phyloP scores from a whole-genome alignment of 2,113 vertebrate species.

The Sterrhoptilus dennistouni region DNA sequence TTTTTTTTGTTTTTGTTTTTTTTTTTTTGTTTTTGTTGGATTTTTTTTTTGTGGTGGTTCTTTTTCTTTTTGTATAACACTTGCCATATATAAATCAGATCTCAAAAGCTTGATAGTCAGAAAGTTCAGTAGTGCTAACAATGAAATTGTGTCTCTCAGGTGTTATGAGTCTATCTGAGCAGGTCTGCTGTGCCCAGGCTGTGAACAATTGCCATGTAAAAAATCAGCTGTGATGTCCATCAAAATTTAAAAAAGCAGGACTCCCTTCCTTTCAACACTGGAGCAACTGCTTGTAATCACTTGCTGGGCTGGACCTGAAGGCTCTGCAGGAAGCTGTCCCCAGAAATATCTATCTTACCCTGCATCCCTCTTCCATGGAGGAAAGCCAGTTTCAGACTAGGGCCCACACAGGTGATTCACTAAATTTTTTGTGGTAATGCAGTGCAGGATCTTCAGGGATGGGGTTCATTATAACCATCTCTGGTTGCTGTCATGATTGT shows the following conservation, averaged over 20 bases:
- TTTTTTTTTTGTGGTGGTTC: too few species aligned
- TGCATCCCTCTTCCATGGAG: accelerated
- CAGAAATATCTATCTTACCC: neutral
- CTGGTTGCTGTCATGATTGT: neutral
- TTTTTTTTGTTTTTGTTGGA: too few species aligned
- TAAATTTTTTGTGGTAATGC: neutral
- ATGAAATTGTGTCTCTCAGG: neutral
- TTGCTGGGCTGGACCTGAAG: neutral
- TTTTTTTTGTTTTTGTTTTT: too few species aligned
- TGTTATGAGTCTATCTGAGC: neutral
- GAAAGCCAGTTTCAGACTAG: neutral
- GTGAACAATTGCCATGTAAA: neutral
- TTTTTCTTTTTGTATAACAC: neutral
- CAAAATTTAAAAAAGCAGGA: neutral
- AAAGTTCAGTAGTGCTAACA: neutral
- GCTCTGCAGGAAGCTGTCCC: neutral
- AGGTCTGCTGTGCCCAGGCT: neutral
- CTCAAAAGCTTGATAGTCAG: neutral
- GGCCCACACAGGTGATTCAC: neutral
- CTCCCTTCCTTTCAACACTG: neutral
- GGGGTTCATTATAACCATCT: neutral
- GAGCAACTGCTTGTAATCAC: neutral
- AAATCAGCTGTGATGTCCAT: neutral
- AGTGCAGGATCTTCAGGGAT: neutral
- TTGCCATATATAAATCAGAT: neutral